Evolutionary conservation across 1,140 invertebrate genomes (phyloP), one percentile per base, ranked within the genome.

Genomic region (Pseudoatta argentina): DNA sequence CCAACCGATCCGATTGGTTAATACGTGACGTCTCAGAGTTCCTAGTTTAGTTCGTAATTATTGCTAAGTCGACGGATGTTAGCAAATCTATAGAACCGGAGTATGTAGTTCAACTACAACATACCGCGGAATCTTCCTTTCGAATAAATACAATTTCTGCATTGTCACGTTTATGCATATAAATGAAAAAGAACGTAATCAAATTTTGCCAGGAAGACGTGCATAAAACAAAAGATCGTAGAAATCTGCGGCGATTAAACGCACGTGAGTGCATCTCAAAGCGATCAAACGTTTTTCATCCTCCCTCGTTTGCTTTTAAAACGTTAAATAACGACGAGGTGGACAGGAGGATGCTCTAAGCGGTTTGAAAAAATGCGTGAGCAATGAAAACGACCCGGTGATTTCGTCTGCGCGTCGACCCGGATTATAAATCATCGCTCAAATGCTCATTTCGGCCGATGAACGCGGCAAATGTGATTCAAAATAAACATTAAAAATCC

Each of bases 401-500:
- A 83, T 83, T 83, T 83, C 44, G 39, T 18, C 18, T 34, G 73
- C 39, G 57, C 73, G 57, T 44, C 59, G 57, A 78, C 16, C n/a
- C 61, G 30, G 73, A 85, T 77, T 85, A 85, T 85, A 66, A 85
- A 85, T 85, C 82, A 85, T 67, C 73, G 48, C 59, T 85, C 82
- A 85, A 85, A 85, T 78, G 61, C 82, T 85, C 72, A 85, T 85
- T 85, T 85, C 63, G 73, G 73, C 82, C 48, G 48, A 85, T 75
- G 61, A 57, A 48, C 61, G 48, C n/a, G 59, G 61, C 48, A 85
- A 85, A 85, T 78, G 82, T 59, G 73, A 85, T 85, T 57, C 73
- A 85, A 78, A 85, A 85, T 85, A 85, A 85, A 85, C 82, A 77
- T 85, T 85, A 78, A 83, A 83, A 83, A 61, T 48, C 53, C 55